Conservation (phyloP, 2,888 invertebrate species). For the Yponomeuta plumbellus region DNA sequence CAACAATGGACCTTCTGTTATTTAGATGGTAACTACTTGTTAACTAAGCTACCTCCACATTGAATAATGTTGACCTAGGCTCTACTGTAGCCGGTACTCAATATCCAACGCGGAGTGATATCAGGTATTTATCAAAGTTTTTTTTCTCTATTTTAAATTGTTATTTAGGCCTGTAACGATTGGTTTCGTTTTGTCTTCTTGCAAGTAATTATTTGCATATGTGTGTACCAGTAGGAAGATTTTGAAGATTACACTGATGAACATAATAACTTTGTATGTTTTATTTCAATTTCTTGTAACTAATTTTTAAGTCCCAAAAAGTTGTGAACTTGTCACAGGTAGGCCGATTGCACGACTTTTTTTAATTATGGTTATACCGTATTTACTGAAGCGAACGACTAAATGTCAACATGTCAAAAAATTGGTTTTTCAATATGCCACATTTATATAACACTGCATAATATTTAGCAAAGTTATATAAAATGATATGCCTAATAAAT, state of each 20-base stretch:
- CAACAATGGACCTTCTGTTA: conserved; percentile 43
- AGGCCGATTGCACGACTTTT: too few species aligned
- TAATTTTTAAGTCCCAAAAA: too few species aligned
- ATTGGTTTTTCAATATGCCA: too few species aligned
- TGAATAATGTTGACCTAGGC: conserved; percentile 36
- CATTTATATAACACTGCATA: too few species aligned
- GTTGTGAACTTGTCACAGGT: too few species aligned
- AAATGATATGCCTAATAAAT: too few species aligned
- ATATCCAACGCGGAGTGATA: conserved; percentile 64
- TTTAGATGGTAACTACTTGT: conserved; percentile 50
- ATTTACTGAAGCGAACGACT: too few species aligned
- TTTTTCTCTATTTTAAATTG: conserved; percentile 37
- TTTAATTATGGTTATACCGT: too few species aligned
- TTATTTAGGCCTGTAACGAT: conserved; percentile 38
- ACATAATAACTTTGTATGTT: conserved; percentile 6
- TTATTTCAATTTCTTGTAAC: conserved; percentile 14
- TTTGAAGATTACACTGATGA: conserved; percentile 43
- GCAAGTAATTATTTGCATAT: conserved; percentile 42
- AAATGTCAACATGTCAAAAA: too few species aligned
- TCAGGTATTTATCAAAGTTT: conserved; percentile 72
- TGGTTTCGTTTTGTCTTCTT: conserved; percentile 30
- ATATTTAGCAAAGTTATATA: too few species aligned
- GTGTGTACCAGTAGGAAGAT: conserved; percentile 52
- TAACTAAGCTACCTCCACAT: conserved; percentile 54
- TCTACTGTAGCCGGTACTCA: conserved; percentile 52